Evolutionary conservation across 2,888 invertebrate species (phyloP).

Genomic region (Eupithecia exiguata): DNA sequence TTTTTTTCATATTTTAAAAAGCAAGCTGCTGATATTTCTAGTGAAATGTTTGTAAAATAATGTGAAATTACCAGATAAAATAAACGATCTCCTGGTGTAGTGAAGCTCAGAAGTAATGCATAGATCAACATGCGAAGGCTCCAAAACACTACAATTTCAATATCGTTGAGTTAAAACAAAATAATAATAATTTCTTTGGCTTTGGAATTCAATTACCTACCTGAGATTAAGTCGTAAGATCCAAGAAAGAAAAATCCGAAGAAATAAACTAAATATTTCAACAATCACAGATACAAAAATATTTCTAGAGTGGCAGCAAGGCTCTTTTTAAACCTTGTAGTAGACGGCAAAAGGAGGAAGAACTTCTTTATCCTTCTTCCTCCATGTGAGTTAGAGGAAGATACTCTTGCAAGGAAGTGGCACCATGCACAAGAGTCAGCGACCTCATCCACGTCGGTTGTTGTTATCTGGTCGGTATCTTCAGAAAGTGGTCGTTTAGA

Average conservation of each 20-base stretch:
- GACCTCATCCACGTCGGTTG: neutral
- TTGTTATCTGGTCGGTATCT: constrained; percentile 15
- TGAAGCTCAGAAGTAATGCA: neutral
- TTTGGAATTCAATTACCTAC: no score
- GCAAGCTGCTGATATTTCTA: constrained; percentile 11
- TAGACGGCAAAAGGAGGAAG: neutral
- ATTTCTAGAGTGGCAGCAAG: neutral
- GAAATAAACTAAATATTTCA: neutral
- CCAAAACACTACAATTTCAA: neutral
- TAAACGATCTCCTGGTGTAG: neutral
- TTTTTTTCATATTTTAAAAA: constrained; percentile 33
- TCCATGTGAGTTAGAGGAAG: neutral
- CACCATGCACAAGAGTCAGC: neutral
- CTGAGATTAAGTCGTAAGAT: neutral
- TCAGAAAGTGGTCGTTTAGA: constrained; percentile 17
- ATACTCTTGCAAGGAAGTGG: neutral
- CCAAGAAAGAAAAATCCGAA: neutral
- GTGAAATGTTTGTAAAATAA: neutral
- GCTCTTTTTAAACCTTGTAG: neutral
- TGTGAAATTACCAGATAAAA: neutral
- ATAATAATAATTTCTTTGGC: neutral
- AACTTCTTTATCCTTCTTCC: neutral
- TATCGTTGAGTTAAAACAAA: neutral
- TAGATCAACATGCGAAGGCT: neutral
- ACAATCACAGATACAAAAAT: neutral